These are phyloP conservation scores for Melopsittacus undulatus DNA, from an alignment of 2,797 vertebrate species.

Conservation along the genomic window DNA sequence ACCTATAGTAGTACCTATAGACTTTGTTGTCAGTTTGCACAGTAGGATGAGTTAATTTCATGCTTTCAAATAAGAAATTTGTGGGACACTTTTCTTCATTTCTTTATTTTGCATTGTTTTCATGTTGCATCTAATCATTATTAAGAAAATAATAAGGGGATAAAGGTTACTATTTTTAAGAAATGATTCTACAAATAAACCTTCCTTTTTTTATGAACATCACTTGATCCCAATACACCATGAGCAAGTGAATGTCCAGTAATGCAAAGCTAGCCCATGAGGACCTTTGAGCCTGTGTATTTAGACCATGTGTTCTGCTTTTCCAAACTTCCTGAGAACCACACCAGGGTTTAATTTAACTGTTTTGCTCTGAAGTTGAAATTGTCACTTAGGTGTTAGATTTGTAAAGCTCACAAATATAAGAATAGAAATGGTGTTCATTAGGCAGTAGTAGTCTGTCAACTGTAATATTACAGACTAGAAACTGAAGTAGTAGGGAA, in stretches of 20 bases:
- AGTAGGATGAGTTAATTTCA: not conserved
- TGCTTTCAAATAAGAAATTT: not conserved
- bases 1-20: not conserved
- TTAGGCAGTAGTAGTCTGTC: not conserved
- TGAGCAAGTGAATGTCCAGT: not conserved
- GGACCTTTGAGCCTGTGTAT: not conserved
- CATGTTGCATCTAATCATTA: not conserved
- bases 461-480: not conserved
- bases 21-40: not conserved
- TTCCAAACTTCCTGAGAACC: not conserved
- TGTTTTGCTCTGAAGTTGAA: not conserved
- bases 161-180: not conserved
- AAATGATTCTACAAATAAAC: not conserved
- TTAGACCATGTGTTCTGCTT: not conserved
- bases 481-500: not conserved
- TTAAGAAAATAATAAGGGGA: not conserved
- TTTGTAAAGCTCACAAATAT: not conserved
- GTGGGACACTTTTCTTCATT: not conserved
- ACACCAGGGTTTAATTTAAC: not conserved
- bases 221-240: not conserved
- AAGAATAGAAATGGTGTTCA: not conserved
- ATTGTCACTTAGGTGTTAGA: not conserved
- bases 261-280: rapidly evolving
- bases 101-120: not conserved
- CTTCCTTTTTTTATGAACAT: not conserved